These are phyloP conservation scores for Notolepis coatsorum DNA, from an alignment of 2,797 vertebrate genomes.

Conservation along the genomic window DNA sequence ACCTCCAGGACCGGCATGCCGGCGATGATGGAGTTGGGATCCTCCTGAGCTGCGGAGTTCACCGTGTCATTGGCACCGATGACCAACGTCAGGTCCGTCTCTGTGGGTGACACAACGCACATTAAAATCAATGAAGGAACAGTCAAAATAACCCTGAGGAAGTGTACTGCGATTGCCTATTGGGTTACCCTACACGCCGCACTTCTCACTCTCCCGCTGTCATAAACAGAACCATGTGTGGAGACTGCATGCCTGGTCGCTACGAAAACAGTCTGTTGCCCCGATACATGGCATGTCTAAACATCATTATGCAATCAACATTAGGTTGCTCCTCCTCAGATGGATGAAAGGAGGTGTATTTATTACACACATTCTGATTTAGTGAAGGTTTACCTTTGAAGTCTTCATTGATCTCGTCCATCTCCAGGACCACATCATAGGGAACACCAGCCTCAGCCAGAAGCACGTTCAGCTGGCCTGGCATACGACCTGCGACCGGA, in stretches of 20 bases:
- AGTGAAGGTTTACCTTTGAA: conserved; percentile 78
- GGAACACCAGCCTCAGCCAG: conserved; percentile 86
- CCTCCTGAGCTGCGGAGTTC: conserved; percentile 84
- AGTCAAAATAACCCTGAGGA: background rate
- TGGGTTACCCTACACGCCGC: conserved; percentile 31
- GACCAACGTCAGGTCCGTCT: conserved; percentile 81
- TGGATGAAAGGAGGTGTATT: conserved; percentile 37
- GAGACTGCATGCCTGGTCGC: conserved; percentile 51
- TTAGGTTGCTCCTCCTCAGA: conserved; percentile 42
- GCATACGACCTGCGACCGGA: conserved; percentile 87
- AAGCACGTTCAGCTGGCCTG: conserved; percentile 85
- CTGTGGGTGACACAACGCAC: conserved; percentile 50
- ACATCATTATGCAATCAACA: conserved; percentile 56
- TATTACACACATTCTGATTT: conserved; percentile 32
- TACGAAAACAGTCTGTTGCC: conserved; percentile 68
- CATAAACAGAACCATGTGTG: conserved; percentile 77
- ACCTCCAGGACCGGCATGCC: conserved; percentile 80
- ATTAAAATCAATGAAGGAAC: background rate
- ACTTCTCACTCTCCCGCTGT: conserved; percentile 52
- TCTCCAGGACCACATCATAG: conserved; percentile 86
- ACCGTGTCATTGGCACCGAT: conserved; percentile 83
- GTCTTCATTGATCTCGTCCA: conserved; percentile 89
- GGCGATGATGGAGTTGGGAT: conserved; percentile 81
- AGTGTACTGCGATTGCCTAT: conserved; percentile 10
- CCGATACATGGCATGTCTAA: conserved; percentile 61